phyloP scores from a whole-genome alignment of 2,113 vertebrate species.

The Psammodynastes pulverulentus region DNA sequence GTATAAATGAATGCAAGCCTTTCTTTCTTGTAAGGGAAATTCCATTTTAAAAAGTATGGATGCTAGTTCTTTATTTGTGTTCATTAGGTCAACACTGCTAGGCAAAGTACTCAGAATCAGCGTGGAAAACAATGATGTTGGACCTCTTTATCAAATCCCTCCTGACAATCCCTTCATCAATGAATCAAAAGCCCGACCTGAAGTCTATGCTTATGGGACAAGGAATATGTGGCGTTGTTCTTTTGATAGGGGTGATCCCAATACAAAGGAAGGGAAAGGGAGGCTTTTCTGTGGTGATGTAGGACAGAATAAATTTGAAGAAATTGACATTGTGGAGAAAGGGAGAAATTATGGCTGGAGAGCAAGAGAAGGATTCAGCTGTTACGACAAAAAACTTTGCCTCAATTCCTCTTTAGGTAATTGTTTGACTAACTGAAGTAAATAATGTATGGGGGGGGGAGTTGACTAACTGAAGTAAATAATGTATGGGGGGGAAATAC shows the following conservation, averaged over 20 bases:
- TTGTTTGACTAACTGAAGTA: conserved; percentile 17
- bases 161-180: conserved; percentile 84
- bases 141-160: conserved; percentile 83
- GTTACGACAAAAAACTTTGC: conserved; percentile 94
- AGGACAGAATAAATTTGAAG: conserved; percentile 95
- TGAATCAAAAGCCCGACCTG: conserved; percentile 78
- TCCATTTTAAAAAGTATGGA: not conserved
- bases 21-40: not conserved
- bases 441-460: not conserved
- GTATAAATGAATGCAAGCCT: not conserved
- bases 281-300: conserved; percentile 95
- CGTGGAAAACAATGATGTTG: conserved; percentile 78
- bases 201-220: conserved; percentile 87
- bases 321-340: conserved; percentile 88
- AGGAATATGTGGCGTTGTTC: conserved; percentile 99
- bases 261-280: conserved; percentile 81
- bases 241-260: conserved; percentile 84
- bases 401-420: conserved; percentile 87
- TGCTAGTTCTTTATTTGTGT: not conserved
- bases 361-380: conserved; percentile 91
- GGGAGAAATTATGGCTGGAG: conserved; percentile 95
- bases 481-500: not conserved
- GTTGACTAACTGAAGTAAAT: not conserved
- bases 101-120: conserved; percentile 93
- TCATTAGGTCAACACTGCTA: conserved; percentile 83